Conservation (phyloP, 2,797 vertebrate genomes). For the Phylloscopus collybita region DNA sequence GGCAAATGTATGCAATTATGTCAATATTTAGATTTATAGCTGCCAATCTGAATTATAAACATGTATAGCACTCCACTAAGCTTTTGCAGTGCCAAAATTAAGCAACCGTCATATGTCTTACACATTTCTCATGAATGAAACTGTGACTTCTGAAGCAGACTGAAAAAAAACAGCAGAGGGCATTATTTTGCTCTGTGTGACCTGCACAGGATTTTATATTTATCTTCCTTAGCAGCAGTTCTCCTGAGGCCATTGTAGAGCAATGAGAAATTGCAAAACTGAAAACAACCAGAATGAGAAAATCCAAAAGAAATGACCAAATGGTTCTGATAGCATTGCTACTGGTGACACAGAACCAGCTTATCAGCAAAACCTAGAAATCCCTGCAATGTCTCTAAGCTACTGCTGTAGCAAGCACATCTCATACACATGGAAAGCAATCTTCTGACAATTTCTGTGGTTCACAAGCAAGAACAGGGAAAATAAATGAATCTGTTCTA, state of each 20-base stretch:
- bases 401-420: background rate
- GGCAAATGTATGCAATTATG: background rate
- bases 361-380: background rate
- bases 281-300: background rate
- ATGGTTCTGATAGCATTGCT: background rate
- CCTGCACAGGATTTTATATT: background rate
- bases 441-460: background rate
- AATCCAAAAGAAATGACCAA: background rate
- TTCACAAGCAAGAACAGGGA: background rate
- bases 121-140: background rate
- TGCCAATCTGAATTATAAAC: conserved; percentile 48
- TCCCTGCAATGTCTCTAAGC: background rate
- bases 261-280: background rate
- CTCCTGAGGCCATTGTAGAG: background rate
- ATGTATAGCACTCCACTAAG: background rate
- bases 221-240: background rate
- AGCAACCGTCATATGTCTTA: background rate
- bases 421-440: background rate
- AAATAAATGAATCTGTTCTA: background rate
- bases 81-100: background rate
- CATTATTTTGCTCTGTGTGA: background rate
- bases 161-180: conserved; percentile 3
- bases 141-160: background rate
- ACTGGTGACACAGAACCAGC: background rate
- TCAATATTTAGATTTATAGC: conserved; percentile 53